These are phyloP conservation scores for Mythimna lalbum DNA, from an alignment of 2,888 invertebrate genomes.

Conservation along the genomic window DNA sequence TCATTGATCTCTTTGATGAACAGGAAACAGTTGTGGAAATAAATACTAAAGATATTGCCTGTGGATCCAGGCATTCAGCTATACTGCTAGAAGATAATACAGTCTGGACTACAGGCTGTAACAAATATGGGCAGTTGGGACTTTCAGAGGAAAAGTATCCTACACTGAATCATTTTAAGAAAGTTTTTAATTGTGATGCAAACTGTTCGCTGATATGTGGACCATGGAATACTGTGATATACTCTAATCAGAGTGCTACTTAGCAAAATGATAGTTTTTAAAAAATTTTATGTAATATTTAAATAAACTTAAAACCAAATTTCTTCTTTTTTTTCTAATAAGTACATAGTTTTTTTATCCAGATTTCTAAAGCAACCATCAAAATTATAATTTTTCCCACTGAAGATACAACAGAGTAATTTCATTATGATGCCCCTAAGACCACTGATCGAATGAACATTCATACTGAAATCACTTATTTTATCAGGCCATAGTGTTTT, in stretches of 20 bases:
- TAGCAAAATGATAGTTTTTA: neutral
- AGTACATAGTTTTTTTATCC: too few relatives aligned
- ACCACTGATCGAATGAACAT: too few relatives aligned
- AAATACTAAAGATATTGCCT: slow-evolving; percentile 91
- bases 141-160: slow-evolving; percentile 73
- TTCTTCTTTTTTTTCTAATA: neutral
- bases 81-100: slow-evolving; percentile 92
- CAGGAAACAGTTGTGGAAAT: slow-evolving; percentile 84
- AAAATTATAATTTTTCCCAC: too few relatives aligned
- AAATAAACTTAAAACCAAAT: neutral
- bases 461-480: too few relatives aligned
- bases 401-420: too few relatives aligned
- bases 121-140: slow-evolving; percentile 95
- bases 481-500: too few relatives aligned
- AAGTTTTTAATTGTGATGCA: slow-evolving; percentile 70
- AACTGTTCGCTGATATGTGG: slow-evolving; percentile 76
- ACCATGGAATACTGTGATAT: slow-evolving; percentile 81
- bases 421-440: too few relatives aligned
- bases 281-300: neutral
- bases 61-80: slow-evolving; percentile 95
- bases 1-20: slow-evolving; percentile 81
- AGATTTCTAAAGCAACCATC: too few relatives aligned
- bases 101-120: slow-evolving; percentile 95
- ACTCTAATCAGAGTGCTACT: slow-evolving; percentile 29
- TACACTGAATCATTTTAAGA: slow-evolving; percentile 75